phyloP scores from a whole-genome alignment of 1,140 invertebrate genomes.

The Aphelenchoides fujianensis region DNA sequence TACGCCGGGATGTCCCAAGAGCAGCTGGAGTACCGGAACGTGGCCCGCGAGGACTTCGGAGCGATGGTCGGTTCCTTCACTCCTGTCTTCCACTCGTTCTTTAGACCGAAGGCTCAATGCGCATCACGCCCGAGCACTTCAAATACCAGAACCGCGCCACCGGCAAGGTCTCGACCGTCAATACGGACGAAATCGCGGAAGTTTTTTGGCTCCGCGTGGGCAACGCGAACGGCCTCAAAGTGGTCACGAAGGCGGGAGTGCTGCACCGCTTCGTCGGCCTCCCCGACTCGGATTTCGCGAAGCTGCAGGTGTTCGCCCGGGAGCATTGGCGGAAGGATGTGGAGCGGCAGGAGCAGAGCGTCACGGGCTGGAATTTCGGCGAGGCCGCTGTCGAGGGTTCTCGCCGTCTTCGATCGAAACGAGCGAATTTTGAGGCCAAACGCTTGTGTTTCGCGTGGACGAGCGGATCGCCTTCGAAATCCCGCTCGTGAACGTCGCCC shows the following conservation, averaged over 20 bases:
- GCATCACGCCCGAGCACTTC: constrained; percentile 69
- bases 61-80: neutral
- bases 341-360: constrained; percentile 76
- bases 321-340: constrained; percentile 72
- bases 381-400: constrained; percentile 82
- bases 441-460: constrained; percentile 86
- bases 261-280: constrained; percentile 89
- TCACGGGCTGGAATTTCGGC: constrained; percentile 99
- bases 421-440: constrained; percentile 70
- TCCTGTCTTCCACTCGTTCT: neutral
- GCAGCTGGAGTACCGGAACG: constrained; percentile 6
- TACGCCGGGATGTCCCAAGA: neutral
- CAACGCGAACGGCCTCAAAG: constrained; percentile 79
- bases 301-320: constrained; percentile 66
- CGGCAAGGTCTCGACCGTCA: constrained; percentile 82
- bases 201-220: constrained; percentile 89
- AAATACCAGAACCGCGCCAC: constrained; percentile 93
- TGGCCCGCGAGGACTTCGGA: neutral
- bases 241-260: constrained; percentile 85
- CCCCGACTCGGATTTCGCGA: constrained; percentile 72
- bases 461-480: constrained; percentile 83
- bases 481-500: constrained; percentile 88
- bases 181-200: constrained; percentile 78
- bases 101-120: constrained; percentile 7
- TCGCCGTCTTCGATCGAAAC: neutral